Conservation (phyloP, 2,113 vertebrate genomes). For the Cromileptes altivelis region DNA sequence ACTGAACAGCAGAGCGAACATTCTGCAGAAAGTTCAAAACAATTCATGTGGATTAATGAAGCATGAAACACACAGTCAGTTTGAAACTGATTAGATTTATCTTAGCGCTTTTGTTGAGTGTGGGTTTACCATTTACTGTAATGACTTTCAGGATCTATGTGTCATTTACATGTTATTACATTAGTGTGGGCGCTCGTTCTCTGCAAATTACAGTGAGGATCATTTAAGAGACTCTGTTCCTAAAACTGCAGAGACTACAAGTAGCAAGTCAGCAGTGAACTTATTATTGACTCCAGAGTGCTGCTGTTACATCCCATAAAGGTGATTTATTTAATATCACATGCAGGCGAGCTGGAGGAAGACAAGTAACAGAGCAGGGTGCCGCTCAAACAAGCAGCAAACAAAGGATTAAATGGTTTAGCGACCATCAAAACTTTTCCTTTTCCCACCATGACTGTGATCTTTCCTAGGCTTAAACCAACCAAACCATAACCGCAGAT, state of each 20-base stretch:
- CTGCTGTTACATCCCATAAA: too few species aligned
- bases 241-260: neutral
- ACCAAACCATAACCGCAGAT: neutral
- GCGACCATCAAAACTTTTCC: neutral
- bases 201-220: neutral
- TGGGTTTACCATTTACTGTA: neutral
- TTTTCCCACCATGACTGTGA: neutral
- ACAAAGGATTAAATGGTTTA: neutral
- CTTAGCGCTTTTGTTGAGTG: neutral
- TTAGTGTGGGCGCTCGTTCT: neutral
- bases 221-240: neutral
- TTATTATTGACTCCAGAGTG: neutral
- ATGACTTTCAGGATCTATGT: too few species aligned
- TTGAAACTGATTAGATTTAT: conserved; percentile 12
- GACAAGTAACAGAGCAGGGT: too few species aligned
- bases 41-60: neutral
- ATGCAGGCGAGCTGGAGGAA: too few species aligned
- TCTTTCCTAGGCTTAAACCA: neutral
- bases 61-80: neutral
- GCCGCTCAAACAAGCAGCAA: neutral
- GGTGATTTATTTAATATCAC: too few species aligned
- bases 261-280: too few species aligned
- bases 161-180: too few species aligned
- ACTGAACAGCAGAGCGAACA: neutral
- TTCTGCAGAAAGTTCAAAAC: neutral